Conservation (phyloP, 1,140 invertebrate species). For the Musca domestica region DNA sequence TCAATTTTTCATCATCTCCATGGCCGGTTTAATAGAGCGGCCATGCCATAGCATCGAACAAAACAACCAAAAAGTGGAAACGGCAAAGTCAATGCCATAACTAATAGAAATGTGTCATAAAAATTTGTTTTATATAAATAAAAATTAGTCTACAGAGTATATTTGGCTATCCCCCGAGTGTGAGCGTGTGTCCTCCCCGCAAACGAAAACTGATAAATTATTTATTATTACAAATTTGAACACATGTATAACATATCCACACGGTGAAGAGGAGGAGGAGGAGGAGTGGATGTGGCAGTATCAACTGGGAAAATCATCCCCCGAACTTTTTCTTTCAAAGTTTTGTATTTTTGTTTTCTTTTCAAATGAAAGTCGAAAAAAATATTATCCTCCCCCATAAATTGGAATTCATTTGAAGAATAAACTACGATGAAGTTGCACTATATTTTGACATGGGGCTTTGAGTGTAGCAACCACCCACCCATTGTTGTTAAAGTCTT, state of each 20-base stretch:
- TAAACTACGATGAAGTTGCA: neutral
- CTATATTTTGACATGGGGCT: slow-evolving; percentile 1
- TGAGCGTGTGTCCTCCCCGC: neutral
- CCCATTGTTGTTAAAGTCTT: neutral
- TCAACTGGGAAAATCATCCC: neutral
- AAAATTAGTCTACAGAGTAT: slow-evolving; percentile 8
- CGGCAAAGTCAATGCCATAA: neutral
- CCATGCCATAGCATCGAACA: too few relatives aligned
- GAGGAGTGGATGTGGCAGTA: too few relatives aligned
- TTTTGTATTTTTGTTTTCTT: neutral
- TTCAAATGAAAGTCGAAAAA: neutral
- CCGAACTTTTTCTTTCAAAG: neutral
- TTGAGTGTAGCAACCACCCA: neutral
- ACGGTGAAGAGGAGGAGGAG: too few relatives aligned
- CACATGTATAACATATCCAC: slow-evolving; percentile 7
- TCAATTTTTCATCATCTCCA: too few relatives aligned
- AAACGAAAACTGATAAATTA: slow-evolving; percentile 19
- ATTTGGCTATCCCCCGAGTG: neutral
- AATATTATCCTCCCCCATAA: neutral
- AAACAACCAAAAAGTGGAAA: too few relatives aligned
- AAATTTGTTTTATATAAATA: slow-evolving; percentile 19
- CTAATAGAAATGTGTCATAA: slow-evolving; percentile 16
- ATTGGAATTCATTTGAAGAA: neutral
- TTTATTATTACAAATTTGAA: slow-evolving; percentile 17
- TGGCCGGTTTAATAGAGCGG: too few relatives aligned